Evolutionary conservation across 2,888 invertebrate species (phyloP), one percentile per base, ranked within the genome.

Genomic region (Thymelicus acteon): DNA sequence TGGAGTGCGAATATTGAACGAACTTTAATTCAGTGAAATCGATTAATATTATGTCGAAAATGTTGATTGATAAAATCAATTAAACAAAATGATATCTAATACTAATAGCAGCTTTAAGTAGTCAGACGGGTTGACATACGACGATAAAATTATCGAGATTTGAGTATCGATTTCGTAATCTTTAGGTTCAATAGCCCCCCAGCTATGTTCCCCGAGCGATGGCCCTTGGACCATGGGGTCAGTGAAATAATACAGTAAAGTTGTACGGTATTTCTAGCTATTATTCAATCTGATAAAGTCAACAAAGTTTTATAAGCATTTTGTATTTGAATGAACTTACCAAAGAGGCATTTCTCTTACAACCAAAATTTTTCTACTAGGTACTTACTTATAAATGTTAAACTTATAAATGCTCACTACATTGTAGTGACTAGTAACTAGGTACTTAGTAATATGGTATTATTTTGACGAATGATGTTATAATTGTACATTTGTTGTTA

Each of bases 121-220:
- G 44, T 44, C 39, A 7, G 15, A 61, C 47, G 24, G 15, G 31
- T 54, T 24, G 58, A 44, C 39, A 61, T 31, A 40, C 52, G 52
- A 58, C 47, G 47, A 61, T 44, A n/a, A 54, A 61, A 54, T 68
- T 44, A 54, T 61, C 44, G 31, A 68, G 49, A 60, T 67, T 60
- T 37, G 15, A 61, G 61, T 47, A 8, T 67, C 52, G 40, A 60
- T 15, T 49, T 60, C 31, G 48, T 52, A 65, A 65, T 61, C 57
- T 19, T 15, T 19, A 12, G 47, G 71, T 71, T 71, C 66, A 71
- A 67, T 62, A 58, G 54, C 71, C 71, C 52, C 66, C 19, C 1
- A 8, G 31, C n/a, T 12, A 54, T 68, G 61, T 61, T 62, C 62
- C 54, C 68, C n/a, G 67, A 47, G 44, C 68, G 40, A 61, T 13